A percentile compares a stretch with the other conserved stretches of the same genome.
Conservation (phyloP, 2,113 vertebrate species). For the Ursus arctos region DNA sequence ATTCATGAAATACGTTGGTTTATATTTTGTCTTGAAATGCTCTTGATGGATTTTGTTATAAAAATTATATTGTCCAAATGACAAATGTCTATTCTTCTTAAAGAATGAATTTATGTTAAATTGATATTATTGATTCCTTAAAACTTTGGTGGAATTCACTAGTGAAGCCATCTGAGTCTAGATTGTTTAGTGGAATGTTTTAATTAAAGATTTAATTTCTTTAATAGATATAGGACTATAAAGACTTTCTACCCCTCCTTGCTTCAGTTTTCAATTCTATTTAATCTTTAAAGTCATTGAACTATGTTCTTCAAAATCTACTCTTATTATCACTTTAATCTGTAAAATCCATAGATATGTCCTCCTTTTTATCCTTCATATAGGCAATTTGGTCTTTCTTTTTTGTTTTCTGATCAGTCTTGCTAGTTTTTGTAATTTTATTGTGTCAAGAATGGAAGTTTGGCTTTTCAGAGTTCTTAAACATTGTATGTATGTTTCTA, state of each 20-base stretch:
- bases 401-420: not conserved
- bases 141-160: slow-evolving; percentile 9
- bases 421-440: not conserved
- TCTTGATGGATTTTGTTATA: slow-evolving; percentile 3
- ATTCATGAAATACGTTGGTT: not conserved
- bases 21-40: slow-evolving; percentile 14
- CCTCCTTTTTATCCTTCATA: not conserved
- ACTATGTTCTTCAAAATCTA: not conserved
- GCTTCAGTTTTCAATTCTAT: slow-evolving; percentile 27
- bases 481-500: not conserved
- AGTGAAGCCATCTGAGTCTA: not conserved
- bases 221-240: not conserved
- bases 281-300: not conserved
- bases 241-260: not conserved
- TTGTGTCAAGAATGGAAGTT: not conserved
- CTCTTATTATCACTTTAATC: not conserved
- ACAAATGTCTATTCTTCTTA: not conserved
- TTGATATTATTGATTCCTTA: not conserved
- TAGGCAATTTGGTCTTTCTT: not conserved
- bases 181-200: not conserved
- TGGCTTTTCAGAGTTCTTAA: not conserved
- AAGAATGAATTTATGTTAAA: not conserved
- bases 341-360: not conserved
- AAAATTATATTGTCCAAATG: not conserved
- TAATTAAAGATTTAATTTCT: not conserved